phyloP scores from a whole-genome alignment of 2,888 invertebrate genomes.

The Eucriotettix oculatus region DNA sequence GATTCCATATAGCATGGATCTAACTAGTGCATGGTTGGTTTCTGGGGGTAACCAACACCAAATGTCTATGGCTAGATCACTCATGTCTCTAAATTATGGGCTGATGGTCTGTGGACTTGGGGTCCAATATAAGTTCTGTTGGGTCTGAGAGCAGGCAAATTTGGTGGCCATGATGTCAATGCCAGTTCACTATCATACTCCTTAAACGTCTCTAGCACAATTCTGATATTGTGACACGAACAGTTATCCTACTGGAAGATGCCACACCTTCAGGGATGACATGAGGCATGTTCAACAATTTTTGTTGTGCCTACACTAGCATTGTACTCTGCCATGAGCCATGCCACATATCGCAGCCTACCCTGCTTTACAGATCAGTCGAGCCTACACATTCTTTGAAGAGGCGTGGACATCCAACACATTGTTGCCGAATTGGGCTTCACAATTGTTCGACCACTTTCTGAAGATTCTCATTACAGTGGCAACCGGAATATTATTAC shows the following conservation, averaged over 20 bases:
- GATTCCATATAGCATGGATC: not conserved
- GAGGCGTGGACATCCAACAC: too few species aligned
- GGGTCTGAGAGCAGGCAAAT: not conserved
- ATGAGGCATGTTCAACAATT: too few species aligned
- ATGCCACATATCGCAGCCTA: too few species aligned
- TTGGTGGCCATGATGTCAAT: not conserved
- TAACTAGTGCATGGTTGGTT: not conserved
- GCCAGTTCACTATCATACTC: not conserved
- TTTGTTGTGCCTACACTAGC: too few species aligned
- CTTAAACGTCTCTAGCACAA: not conserved
- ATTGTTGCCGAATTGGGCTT: too few species aligned
- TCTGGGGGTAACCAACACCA: not conserved
- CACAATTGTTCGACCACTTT: too few species aligned
- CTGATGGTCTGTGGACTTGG: not conserved
- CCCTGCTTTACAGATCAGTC: too few species aligned
- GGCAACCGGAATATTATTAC: too few species aligned
- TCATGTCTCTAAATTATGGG: not conserved
- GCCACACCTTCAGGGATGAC: too few species aligned
- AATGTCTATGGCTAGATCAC: not conserved
- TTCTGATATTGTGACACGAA: not conserved
- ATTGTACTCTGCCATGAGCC: too few species aligned
- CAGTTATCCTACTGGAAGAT: not conserved
- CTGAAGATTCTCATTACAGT: too few species aligned
- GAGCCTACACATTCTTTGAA: too few species aligned
- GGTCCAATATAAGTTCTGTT: not conserved